Base-by-base conservation (phyloP, 2,888 invertebrate species). In the Eustalomyia histrio region DNA sequence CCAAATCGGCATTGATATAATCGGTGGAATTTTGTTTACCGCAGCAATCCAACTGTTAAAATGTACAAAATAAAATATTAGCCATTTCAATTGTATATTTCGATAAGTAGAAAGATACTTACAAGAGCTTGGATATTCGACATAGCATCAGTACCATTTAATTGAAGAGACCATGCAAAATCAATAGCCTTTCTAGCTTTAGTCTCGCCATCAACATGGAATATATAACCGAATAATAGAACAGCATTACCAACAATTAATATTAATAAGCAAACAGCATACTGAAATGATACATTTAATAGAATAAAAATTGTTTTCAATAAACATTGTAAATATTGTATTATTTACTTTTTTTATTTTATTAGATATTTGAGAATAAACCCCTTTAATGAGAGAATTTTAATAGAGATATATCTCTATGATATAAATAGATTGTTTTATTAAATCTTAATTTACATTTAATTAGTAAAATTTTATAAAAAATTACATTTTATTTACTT, bases 221-320 rank as follows among this genome's bases (percentile, higher is more conserved):
- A 52, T 16, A 86, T 72, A 55, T 84, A 88, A 17, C 89, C 90
- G 78, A 95, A 91, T 21, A 92, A 89, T 0, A 91, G 87, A 79
- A 92, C 91, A 43, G 92, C 88, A 81, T 92, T 92, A 64, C 94
- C 90, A 64, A 95, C 92, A 89, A 95, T 92, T 73, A 95, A 92
- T 68, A 94, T 92, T 80, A 95, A 89, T 84, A 95, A 89, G 87
- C 94, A 92, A 83, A 94, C 92, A 6, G 95, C 93, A 90, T 95
- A 95, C 95, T 95, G 90, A 68, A 92, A 92, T 79, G 39, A 10
- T 0, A 18, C 35, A 16, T n/a, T 1, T 16, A 7, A 29, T 50
- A 35, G 8, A 33, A 29, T 29, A 61, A 63, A 0, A 33, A 18
- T 35, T 16, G 18, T 17, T 12, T 17, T 4, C 3, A 78, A 21